A percentile compares a stretch with the other conserved stretches of the same genome.
Evolutionary conservation across 2,797 vertebrate genomes (phyloP).

Genomic region (Microctenopoma lineatum): DNA sequence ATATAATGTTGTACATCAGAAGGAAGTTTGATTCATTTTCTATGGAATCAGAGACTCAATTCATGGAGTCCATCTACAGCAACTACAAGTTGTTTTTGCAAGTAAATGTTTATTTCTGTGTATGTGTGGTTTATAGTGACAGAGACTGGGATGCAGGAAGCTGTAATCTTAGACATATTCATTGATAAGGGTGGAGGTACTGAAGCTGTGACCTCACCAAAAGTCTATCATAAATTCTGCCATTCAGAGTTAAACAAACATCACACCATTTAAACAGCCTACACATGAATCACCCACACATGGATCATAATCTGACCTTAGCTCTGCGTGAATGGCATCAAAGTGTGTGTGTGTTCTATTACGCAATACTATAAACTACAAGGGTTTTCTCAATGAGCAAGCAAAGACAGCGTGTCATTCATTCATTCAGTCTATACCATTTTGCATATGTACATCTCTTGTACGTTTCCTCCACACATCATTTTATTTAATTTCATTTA

Average conservation of each 20-base stretch:
- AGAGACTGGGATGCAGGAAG: neutral
- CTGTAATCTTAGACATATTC: neutral
- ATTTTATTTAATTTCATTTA: neutral
- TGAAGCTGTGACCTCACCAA: slow-evolving; percentile 48
- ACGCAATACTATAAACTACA: neutral
- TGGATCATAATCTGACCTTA: slow-evolving; percentile 35
- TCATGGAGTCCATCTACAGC: neutral
- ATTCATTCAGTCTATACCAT: neutral
- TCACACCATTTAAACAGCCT: slow-evolving; percentile 38
- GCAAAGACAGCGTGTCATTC: neutral
- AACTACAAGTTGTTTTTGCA: neutral
- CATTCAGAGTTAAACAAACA: slow-evolving; percentile 37
- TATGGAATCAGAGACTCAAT: no score
- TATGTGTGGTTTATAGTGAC: no score
- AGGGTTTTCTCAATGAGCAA: neutral
- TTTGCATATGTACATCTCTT: neutral
- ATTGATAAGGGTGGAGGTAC: neutral
- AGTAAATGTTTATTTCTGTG: no score
- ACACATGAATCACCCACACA: slow-evolving; percentile 13
- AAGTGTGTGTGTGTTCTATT: neutral
- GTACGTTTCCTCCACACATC: no score
- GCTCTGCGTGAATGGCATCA: neutral
- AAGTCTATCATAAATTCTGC: slow-evolving; percentile 54
- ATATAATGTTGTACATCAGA: no score
- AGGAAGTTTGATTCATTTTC: no score